phyloP scores from a whole-genome alignment of 2,113 vertebrate species.

The Archocentrus centrarchus region DNA sequence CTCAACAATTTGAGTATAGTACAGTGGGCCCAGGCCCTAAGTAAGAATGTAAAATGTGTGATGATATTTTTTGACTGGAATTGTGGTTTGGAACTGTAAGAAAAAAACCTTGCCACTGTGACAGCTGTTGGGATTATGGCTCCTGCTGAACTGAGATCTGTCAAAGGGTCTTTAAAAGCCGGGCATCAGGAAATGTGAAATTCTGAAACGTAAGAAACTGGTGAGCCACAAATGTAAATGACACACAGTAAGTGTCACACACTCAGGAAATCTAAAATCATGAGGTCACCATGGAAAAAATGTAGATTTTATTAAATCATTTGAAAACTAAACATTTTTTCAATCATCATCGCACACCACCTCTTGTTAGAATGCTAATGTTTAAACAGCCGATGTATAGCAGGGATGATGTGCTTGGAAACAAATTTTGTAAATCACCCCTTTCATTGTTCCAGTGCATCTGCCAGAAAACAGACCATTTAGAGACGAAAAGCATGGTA shows the following conservation, averaged over 20 bases:
- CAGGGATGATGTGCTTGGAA: constrained; percentile 5
- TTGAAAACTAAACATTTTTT: background rate
- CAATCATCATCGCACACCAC: background rate
- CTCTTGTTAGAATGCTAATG: background rate
- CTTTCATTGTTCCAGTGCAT: constrained; percentile 17
- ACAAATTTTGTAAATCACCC: constrained; percentile 22
- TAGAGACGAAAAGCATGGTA: constrained; percentile 24
- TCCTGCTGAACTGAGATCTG: constrained; percentile 60
- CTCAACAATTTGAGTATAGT: constrained; percentile 31
- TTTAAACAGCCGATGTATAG: background rate
- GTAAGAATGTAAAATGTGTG: constrained; percentile 35
- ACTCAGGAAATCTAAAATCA: constrained; percentile 14
- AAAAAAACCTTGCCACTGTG: constrained; percentile 43
- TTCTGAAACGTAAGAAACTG: constrained; percentile 39
- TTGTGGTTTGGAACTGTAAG: constrained; percentile 51
- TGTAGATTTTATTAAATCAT: background rate
- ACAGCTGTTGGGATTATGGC: constrained; percentile 69
- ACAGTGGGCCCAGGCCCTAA: constrained; percentile 22
- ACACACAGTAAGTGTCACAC: constrained; percentile 1
- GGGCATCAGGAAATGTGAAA: constrained; percentile 43
- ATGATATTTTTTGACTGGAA: constrained; percentile 56
- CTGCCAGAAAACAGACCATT: constrained; percentile 24
- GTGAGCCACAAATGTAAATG: constrained; percentile 41
- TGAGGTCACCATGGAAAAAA: background rate
- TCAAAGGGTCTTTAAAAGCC: constrained; percentile 40